Evolutionary conservation across 2,888 invertebrate species (phyloP).

Genomic region (Tachina fera): DNA sequence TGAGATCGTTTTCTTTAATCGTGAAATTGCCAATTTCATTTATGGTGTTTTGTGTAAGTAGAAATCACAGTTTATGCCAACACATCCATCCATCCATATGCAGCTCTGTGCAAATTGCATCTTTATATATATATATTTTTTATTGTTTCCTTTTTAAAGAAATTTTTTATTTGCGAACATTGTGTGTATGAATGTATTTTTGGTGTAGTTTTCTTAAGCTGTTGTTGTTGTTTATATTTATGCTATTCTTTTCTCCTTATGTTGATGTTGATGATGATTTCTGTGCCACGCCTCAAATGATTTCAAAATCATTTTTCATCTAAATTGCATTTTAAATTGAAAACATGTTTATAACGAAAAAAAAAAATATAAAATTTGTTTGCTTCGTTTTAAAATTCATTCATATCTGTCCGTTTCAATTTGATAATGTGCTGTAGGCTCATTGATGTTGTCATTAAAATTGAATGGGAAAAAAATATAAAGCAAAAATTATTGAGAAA

Average conservation of each 20-base stretch:
- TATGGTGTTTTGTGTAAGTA: slow-evolving; percentile 66
- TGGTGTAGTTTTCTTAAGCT: slow-evolving; percentile 44
- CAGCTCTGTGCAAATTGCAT: slow-evolving; percentile 35
- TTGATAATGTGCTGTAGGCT: slow-evolving; percentile 51
- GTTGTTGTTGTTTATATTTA: slow-evolving; percentile 28
- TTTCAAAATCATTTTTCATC: slow-evolving; percentile 77
- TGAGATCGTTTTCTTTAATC: slow-evolving; percentile 61
- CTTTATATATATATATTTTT: slow-evolving; percentile 2
- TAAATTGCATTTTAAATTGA: slow-evolving; percentile 79
- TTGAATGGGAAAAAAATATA: slow-evolving; percentile 12
- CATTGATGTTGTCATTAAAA: slow-evolving; percentile 63
- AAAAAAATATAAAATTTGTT: slow-evolving; percentile 40
- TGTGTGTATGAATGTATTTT: slow-evolving; percentile 30
- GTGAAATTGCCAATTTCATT: slow-evolving; percentile 74
- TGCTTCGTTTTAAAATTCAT: slow-evolving; percentile 36
- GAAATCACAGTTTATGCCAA: slow-evolving; percentile 67
- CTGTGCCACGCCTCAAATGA: slow-evolving; percentile 77
- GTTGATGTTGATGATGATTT: slow-evolving; percentile 75
- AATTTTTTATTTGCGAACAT: slow-evolving; percentile 12
- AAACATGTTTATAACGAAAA: slow-evolving; percentile 70
- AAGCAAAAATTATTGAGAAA: background rate
- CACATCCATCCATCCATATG: slow-evolving; percentile 53
- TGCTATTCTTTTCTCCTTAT: slow-evolving; percentile 55
- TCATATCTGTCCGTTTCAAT: slow-evolving; percentile 51
- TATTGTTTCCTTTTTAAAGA: slow-evolving; percentile 64